Percentiles rank a stretch among this genome's conserved stretches.
These are phyloP conservation scores for Dicyrtoma fusca DNA, from an alignment of 2,888 invertebrate genomes.

Conservation along the genomic window DNA sequence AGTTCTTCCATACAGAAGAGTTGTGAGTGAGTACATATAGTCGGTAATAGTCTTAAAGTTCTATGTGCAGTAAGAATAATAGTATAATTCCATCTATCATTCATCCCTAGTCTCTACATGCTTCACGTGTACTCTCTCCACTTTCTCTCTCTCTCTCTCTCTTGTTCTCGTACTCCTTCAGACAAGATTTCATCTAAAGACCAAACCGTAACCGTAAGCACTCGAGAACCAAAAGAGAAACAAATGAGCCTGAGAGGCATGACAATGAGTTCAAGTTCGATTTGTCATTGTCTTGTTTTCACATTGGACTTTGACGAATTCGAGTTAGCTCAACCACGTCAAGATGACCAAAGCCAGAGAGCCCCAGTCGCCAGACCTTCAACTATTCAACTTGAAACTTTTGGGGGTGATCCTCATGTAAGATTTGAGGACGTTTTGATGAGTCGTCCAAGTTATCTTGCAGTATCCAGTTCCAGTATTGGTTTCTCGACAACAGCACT, in stretches of 20 bases:
- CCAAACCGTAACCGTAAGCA: neutral
- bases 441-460: too few species aligned
- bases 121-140: neutral
- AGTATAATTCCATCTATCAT: too few species aligned
- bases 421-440: too few species aligned
- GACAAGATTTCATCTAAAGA: neutral
- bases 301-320: neutral
- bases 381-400: too few species aligned
- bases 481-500: too few species aligned
- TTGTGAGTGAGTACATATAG: too few species aligned
- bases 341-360: neutral
- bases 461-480: too few species aligned
- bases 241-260: slow-evolving; percentile 27
- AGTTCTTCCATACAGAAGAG: neutral
- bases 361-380: too few species aligned
- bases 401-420: too few species aligned
- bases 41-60: too few species aligned
- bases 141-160: neutral
- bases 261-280: slow-evolving; percentile 19
- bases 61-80: too few species aligned
- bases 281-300: slow-evolving; percentile 21
- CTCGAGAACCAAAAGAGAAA: slow-evolving; percentile 2
- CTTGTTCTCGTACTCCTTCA: neutral
- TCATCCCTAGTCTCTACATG: neutral
- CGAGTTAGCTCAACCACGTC: neutral